phyloP scores from a whole-genome alignment of 2,888 invertebrate species.

The Brachypalpus laphriformis region DNA sequence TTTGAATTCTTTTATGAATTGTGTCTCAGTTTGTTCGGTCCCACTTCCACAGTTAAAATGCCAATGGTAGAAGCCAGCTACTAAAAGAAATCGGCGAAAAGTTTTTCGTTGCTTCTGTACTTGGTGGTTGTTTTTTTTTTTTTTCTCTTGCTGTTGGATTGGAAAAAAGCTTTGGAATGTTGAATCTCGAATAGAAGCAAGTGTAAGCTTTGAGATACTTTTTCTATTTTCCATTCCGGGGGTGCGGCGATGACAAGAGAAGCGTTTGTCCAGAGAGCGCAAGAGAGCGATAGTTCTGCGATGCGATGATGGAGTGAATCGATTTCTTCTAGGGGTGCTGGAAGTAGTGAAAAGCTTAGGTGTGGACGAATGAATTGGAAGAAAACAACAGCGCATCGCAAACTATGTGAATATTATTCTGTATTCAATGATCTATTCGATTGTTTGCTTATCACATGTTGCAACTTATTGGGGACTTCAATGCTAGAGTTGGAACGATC shows the following conservation, averaged over 20 bases:
- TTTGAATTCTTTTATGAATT: constrained; percentile 38
- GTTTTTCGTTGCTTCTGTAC: constrained; percentile 74
- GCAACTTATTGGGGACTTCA: no score
- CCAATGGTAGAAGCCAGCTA: constrained; percentile 81
- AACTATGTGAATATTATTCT: constrained; percentile 27
- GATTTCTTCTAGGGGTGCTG: constrained; percentile 52
- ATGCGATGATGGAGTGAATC: constrained; percentile 45
- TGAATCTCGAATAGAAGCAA: constrained; percentile 13
- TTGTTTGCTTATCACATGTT: no score
- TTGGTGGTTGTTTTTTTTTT: constrained; percentile 59
- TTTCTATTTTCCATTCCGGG: constrained; percentile 12
- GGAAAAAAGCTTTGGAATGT: constrained; percentile 28
- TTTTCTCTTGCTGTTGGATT: constrained; percentile 4
- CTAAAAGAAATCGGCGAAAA: constrained; percentile 77
- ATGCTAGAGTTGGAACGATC: no score
- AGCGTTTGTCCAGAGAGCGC: constrained; percentile 8
- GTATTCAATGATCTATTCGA: no score
- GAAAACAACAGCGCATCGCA: neutral
- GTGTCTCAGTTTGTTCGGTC: constrained; percentile 75
- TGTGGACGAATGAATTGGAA: neutral
- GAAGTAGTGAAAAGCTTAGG: constrained; percentile 23
- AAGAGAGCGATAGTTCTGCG: neutral
- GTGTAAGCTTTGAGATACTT: constrained; percentile 29
- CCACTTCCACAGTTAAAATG: constrained; percentile 83
- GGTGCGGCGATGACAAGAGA: constrained; percentile 5